phyloP scores from a whole-genome alignment of 1,140 invertebrate genomes.

The Papilio xuthus region DNA sequence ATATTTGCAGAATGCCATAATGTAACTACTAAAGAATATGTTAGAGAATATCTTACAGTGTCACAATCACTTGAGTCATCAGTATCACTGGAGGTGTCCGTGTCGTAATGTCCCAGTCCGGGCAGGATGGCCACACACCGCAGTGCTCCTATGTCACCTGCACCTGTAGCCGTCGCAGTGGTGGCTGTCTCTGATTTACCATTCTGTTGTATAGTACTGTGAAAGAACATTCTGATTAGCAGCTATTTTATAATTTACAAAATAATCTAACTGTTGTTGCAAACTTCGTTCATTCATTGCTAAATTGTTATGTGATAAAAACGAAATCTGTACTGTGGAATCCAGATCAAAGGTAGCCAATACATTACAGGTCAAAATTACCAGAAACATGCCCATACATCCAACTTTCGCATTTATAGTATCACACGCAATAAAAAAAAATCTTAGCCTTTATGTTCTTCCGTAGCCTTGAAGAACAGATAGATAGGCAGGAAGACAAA shows the following conservation, averaged over 20 bases:
- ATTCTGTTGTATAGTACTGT: constrained; percentile 38
- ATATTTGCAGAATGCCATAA: no score
- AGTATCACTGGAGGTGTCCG: constrained; percentile 86
- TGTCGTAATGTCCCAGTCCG: constrained; percentile 87
- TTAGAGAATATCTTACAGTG: constrained; percentile 32
- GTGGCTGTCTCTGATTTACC: background rate
- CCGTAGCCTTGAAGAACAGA: no score
- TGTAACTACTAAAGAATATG: no score
- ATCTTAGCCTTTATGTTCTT: no score
- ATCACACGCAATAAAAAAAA: no score
- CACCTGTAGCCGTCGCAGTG: background rate
- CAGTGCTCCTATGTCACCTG: constrained; percentile 67
- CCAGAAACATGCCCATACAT: no score
- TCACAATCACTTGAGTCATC: background rate
- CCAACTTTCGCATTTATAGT: no score
- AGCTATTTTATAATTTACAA: no score
- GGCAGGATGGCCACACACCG: constrained; percentile 89
- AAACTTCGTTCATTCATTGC: background rate
- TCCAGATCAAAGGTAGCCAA: no score
- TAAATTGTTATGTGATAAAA: background rate
- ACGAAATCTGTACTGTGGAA: no score
- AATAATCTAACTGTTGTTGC: background rate
- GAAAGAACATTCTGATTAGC: background rate
- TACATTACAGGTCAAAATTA: no score
- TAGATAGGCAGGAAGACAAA: no score